phyloP scores from a whole-genome alignment of 1,140 invertebrate species.

The Pissodes strobi region DNA sequence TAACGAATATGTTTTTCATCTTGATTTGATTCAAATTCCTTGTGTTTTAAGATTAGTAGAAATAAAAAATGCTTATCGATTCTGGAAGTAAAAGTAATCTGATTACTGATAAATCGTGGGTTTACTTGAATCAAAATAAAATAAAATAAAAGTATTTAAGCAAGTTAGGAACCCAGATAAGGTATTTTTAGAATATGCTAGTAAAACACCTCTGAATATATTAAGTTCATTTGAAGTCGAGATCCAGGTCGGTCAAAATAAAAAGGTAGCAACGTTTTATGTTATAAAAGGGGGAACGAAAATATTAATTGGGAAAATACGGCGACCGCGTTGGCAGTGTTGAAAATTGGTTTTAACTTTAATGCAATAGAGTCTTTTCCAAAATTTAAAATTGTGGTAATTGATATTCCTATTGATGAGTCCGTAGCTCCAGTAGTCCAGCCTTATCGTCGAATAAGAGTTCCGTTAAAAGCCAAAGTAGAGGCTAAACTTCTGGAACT shows the following conservation, averaged over 20 bases:
- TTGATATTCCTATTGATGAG: slow-evolving; percentile 38
- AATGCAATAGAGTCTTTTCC: slow-evolving; percentile 39
- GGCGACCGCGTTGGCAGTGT: slow-evolving; percentile 39
- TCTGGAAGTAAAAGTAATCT: slow-evolving; percentile 42
- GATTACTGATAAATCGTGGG: slow-evolving; percentile 38
- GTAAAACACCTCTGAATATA: background rate
- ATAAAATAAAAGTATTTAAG: slow-evolving; percentile 29
- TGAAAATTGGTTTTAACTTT: slow-evolving; percentile 40
- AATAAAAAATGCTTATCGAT: slow-evolving; percentile 41
- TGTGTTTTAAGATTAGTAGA: slow-evolving; percentile 27
- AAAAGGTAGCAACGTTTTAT: background rate
- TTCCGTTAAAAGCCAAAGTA: slow-evolving; percentile 30
- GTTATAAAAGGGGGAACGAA: background rate
- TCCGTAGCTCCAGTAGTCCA: slow-evolving; percentile 43
- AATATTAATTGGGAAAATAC: slow-evolving; percentile 34
- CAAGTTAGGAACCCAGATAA: slow-evolving; percentile 36
- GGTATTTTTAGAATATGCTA: slow-evolving; percentile 24
- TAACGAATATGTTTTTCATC: slow-evolving; percentile 36
- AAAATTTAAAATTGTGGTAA: slow-evolving; percentile 45
- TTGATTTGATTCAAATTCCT: slow-evolving; percentile 25
- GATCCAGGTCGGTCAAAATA: background rate
- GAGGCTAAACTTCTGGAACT: slow-evolving; percentile 27
- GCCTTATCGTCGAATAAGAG: slow-evolving; percentile 48
- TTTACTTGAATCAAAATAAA: slow-evolving; percentile 4
- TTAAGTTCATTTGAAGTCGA: background rate